phyloP scores from a whole-genome alignment of 2,113 vertebrate species.

The Dicrurus megarhynchus region DNA sequence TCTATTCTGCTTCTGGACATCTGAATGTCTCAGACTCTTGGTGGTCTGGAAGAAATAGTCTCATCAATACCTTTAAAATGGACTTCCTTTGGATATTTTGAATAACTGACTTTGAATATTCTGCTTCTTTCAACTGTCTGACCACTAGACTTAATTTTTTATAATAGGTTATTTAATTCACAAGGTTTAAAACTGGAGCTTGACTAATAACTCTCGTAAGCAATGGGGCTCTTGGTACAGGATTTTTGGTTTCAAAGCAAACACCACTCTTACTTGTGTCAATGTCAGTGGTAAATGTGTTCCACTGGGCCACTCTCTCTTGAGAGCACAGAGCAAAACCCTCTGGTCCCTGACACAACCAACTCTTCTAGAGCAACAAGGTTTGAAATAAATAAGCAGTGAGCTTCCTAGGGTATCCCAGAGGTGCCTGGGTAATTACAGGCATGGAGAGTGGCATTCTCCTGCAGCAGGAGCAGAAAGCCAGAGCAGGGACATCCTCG shows the following conservation, averaged over 20 bases:
- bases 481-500: not conserved
- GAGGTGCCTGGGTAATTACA: not conserved
- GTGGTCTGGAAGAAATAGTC: not conserved
- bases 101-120: not conserved
- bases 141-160: not conserved
- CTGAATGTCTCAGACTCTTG: not conserved
- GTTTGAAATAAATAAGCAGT: not conserved
- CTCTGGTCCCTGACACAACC: not conserved
- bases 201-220: not conserved
- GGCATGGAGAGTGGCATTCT: not conserved
- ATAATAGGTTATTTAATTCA: not conserved
- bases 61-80: not conserved
- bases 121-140: not conserved
- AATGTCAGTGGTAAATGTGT: not conserved
- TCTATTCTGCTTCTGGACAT: not conserved
- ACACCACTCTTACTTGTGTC: not conserved
- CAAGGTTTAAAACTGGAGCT: not conserved
- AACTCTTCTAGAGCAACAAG: not conserved
- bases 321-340: not conserved
- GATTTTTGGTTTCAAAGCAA: not conserved
- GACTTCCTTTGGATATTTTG: not conserved
- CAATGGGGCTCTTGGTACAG: not conserved
- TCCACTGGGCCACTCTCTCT: not conserved
- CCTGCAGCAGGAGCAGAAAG: not conserved
- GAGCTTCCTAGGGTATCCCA: not conserved